These are phyloP conservation scores for Pangasius djambal DNA, from an alignment of 2,797 vertebrate species.

Conservation along the genomic window DNA sequence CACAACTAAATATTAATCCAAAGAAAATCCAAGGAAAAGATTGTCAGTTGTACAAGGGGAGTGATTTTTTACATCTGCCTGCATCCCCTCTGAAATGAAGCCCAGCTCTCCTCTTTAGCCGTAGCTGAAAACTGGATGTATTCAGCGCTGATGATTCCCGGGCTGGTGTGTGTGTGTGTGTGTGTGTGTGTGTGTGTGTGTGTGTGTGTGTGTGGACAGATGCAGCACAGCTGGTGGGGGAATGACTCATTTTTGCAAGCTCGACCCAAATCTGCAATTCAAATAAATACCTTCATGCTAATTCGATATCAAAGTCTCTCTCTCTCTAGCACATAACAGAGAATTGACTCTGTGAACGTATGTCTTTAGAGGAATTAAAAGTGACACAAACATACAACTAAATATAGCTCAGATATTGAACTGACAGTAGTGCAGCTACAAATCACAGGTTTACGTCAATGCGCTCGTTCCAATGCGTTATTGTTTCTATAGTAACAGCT, in stretches of 20 bases:
- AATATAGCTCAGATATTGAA: neutral
- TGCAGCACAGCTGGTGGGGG: slow-evolving; percentile 28
- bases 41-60: neutral
- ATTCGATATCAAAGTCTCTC: slow-evolving; percentile 13
- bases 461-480: neutral
- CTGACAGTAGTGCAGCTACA: neutral
- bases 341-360: neutral
- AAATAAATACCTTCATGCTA: slow-evolving; percentile 11
- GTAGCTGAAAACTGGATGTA: neutral
- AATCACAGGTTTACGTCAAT: no score
- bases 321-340: neutral
- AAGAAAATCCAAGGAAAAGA: no score
- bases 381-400: neutral
- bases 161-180: slow-evolving; percentile 19
- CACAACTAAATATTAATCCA: neutral
- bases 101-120: neutral
- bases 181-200: slow-evolving; percentile 27
- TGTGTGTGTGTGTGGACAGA: slow-evolving; percentile 36
- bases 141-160: neutral
- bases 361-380: neutral
- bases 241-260: neutral
- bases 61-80: neutral
- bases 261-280: neutral
- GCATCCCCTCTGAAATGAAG: neutral
- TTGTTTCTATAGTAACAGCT: neutral